A percentile compares a stretch with the other conserved stretches of the same genome.
phyloP scores from a whole-genome alignment of 2,888 invertebrate genomes.

The Chesias legatella region DNA sequence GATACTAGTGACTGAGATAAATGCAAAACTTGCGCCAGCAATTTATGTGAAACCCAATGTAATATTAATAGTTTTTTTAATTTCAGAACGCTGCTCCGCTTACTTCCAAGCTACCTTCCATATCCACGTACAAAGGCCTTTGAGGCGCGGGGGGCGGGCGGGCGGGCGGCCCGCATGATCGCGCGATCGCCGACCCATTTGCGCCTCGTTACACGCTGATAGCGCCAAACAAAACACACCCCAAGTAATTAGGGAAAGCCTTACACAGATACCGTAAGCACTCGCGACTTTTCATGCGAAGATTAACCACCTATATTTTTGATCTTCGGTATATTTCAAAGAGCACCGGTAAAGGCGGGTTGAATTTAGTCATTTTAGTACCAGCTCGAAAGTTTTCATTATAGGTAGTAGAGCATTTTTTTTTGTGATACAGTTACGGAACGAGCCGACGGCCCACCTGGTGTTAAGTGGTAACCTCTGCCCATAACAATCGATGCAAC shows the following conservation, averaged over 20 bases:
- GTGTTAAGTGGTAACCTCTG: too few relatives aligned
- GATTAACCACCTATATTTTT: conserved; percentile 1
- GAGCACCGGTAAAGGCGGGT: too few relatives aligned
- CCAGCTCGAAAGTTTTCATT: too few relatives aligned
- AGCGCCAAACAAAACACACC: conserved; percentile 79
- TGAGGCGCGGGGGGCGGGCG: conserved; percentile 56
- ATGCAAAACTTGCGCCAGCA: too few relatives aligned
- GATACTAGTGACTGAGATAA: too few relatives aligned
- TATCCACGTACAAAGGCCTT: conserved; percentile 74
- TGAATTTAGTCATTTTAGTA: too few relatives aligned
- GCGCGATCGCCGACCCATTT: conserved; percentile 76
- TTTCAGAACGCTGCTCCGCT: conserved; percentile 34
- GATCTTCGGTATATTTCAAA: too few relatives aligned
- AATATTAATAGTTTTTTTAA: neutral
- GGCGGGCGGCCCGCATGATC: conserved; percentile 76
- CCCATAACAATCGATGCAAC: too few relatives aligned
- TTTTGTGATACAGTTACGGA: too few relatives aligned
- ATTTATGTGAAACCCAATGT: too few relatives aligned
- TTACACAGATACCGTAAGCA: conserved; percentile 77
- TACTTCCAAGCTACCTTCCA: conserved; percentile 27
- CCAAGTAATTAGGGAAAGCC: conserved; percentile 79
- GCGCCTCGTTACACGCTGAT: conserved; percentile 79
- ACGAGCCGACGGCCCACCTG: too few relatives aligned
- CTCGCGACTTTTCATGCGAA: conserved; percentile 49
- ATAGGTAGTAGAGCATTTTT: too few relatives aligned